Conservation (phyloP, 2,113 vertebrate genomes). For the Clinocottus analis region DNA sequence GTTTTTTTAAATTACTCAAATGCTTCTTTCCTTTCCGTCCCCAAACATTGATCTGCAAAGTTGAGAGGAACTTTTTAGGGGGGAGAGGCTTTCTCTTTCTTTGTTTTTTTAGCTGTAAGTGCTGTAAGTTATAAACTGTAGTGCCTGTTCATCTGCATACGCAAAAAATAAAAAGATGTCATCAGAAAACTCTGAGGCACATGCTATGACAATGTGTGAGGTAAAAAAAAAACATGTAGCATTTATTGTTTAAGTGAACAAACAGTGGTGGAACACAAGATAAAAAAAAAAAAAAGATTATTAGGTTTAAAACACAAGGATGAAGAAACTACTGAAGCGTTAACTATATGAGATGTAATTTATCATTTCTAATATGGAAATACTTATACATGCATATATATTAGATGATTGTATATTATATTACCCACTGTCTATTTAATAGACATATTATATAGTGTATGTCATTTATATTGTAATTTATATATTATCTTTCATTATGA, state of each 20-base stretch:
- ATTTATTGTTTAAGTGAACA: neutral
- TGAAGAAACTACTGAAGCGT: neutral
- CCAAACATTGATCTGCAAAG: constrained; percentile 30
- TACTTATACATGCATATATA: too few species aligned
- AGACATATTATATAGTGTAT: too few species aligned
- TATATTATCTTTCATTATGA: too few species aligned
- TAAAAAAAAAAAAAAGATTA: too few species aligned
- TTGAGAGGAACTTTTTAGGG: constrained; percentile 24
- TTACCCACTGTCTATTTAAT: too few species aligned
- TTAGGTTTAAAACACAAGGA: neutral
- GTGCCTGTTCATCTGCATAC: constrained; percentile 72
- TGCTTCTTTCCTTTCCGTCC: constrained; percentile 41
- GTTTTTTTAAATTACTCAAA: constrained; percentile 3
- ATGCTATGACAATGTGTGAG: too few species aligned
- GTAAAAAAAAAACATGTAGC: neutral
- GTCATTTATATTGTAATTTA: too few species aligned
- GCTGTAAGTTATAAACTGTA: constrained; percentile 71
- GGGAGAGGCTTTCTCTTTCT: constrained; percentile 51
- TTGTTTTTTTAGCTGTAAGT: constrained; percentile 58
- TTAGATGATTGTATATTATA: too few species aligned
- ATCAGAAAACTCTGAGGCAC: constrained; percentile 41
- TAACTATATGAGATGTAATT: too few species aligned
- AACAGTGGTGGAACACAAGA: neutral
- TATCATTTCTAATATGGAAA: too few species aligned
- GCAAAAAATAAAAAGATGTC: constrained; percentile 68